Evolutionary conservation across 2,113 vertebrate genomes (phyloP).

Genomic region (Xiphophorus maculatus): DNA sequence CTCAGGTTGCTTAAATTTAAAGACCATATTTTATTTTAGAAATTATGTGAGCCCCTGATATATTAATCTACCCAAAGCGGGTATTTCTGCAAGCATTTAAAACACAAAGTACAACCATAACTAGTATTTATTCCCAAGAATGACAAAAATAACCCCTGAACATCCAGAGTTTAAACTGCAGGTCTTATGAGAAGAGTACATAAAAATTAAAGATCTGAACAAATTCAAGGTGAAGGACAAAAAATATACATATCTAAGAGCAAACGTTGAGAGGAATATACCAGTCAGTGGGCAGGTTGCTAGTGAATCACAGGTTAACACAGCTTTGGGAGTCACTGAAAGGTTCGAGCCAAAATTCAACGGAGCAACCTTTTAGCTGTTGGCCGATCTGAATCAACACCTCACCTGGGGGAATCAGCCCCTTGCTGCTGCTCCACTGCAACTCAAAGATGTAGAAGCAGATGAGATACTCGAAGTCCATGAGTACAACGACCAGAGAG

Average conservation of each 20-base stretch:
- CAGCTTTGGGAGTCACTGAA: background rate
- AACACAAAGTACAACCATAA: background rate
- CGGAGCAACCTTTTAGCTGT: background rate
- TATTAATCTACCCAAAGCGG: background rate
- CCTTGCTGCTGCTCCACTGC: slow-evolving; percentile 85
- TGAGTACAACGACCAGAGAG: slow-evolving; percentile 92
- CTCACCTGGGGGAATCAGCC: slow-evolving; percentile 83
- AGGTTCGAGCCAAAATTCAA: background rate
- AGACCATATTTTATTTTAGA: background rate
- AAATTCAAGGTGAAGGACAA: background rate
- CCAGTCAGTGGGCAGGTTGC: background rate
- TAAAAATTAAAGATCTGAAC: no score
- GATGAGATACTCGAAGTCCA: slow-evolving; percentile 98
- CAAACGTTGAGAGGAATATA: background rate
- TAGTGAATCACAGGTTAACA: background rate
- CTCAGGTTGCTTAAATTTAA: background rate
- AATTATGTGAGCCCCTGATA: background rate
- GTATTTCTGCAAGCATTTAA: background rate
- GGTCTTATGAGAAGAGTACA: no score
- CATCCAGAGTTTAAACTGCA: no score
- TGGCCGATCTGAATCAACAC: background rate
- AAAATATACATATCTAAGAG: background rate
- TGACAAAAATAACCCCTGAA: no score
- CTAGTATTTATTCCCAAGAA: background rate
- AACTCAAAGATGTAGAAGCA: slow-evolving; percentile 99